These are phyloP conservation scores for Mesochorus sp. DNA, from an alignment of 2,888 invertebrate genomes.

Conservation along the genomic window DNA sequence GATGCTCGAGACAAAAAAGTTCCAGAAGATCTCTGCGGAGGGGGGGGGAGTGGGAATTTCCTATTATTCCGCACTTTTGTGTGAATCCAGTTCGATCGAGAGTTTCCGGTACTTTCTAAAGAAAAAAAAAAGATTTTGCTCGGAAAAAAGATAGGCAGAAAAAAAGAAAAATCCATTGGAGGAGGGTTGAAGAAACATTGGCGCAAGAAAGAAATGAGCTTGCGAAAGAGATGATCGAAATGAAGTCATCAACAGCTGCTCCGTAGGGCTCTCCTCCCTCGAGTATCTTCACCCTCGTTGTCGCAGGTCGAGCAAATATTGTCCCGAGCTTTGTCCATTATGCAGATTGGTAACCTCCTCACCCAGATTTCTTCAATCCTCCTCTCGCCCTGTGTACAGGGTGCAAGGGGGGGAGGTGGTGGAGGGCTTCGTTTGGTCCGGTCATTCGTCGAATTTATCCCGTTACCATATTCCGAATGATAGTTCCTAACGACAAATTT, in stretches of 20 bases:
- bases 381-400: background rate
- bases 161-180: slow-evolving; percentile 39
- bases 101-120: too few relatives aligned
- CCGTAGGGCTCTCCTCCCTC: slow-evolving; percentile 63
- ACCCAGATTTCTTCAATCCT: slow-evolving; percentile 12
- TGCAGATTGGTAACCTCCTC: slow-evolving; percentile 78
- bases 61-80: too few relatives aligned
- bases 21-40: background rate
- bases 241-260: slow-evolving; percentile 81
- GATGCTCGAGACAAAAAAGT: slow-evolving; percentile 28
- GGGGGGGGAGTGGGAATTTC: background rate
- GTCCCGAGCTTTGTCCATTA: slow-evolving; percentile 80
- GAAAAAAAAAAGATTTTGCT: too few relatives aligned
- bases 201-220: slow-evolving; percentile 59
- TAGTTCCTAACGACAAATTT: too few relatives aligned
- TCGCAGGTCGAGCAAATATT: slow-evolving; percentile 78
- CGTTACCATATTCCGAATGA: too few relatives aligned
- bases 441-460: too few relatives aligned
- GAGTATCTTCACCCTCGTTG: slow-evolving; percentile 55
- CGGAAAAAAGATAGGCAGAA: background rate
- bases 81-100: too few relatives aligned
- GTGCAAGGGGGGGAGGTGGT: too few relatives aligned
- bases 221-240: slow-evolving; percentile 75
- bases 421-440: too few relatives aligned
- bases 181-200: background rate